Evolutionary conservation across 2,113 vertebrate species (phyloP), one percentile per base, ranked within the genome.

Genomic region (Chrysochloris asiatica): DNA sequence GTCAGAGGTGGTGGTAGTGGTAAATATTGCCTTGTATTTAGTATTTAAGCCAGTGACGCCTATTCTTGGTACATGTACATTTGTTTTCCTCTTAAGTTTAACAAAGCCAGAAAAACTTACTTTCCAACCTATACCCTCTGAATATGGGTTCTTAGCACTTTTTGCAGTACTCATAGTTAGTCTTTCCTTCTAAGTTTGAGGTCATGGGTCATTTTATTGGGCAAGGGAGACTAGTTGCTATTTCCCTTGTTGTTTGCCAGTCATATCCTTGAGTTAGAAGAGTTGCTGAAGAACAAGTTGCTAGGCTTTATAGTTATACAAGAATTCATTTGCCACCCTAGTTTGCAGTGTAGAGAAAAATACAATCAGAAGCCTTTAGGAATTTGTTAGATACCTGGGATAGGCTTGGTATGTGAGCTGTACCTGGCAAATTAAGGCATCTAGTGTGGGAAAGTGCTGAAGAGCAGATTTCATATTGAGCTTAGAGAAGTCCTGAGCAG

Each of bases 31-130:
- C 33, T 73, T 85, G 11, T 83, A 36, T 33, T 88, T 92, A 43
- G 8, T 67, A 86, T 95, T 94, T 69, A 76, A 93, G n/a, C 56
- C n/a, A 76, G n/a, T 86, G 79, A 89, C 38, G 38, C 16, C 48
- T 85, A 12, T 92, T 91, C 43, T 43, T 91, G 38, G 21, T 33
- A 52, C 13, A 63, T 10, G 59, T 28, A 24, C 26, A 26, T 43
- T 86, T 71, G 9, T 72, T 78, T 21, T 78, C 28, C 59, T 89
- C 33, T 41, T 89, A 83, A 83, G 82, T 95, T 38, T 89, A 48
- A 82, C 21, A 30, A 85, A 81, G 4, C 43, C 50, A 33, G 67
- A 54, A 92, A 89, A 85, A 69, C 24, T 78, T 76, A 48, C 21
- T 82, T 90, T 26, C 86, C 45, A 89, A 52, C 14, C 69, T 14